A percentile compares a stretch with the other conserved stretches of the same genome.
These are phyloP conservation scores for Tachyglossus aculeatus DNA, from an alignment of 2,797 vertebrate genomes.

Conservation along the genomic window DNA sequence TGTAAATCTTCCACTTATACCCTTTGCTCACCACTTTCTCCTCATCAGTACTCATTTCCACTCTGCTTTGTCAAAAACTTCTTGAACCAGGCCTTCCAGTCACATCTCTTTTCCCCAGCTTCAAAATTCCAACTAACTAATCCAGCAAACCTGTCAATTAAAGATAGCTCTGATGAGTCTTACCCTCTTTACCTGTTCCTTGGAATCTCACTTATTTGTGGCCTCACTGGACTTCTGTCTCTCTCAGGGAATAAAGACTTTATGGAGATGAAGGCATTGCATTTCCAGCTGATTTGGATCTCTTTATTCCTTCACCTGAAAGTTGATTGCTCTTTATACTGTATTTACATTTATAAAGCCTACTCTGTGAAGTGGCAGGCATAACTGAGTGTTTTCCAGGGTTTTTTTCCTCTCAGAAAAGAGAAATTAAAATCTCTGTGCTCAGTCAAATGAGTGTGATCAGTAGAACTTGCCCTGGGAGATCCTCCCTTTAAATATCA, in stretches of 20 bases:
- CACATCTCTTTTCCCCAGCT: neutral
- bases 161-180: neutral
- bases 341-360: slow-evolving; percentile 49
- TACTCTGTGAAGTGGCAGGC: slow-evolving; percentile 33
- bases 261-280: neutral
- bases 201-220: neutral
- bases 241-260: neutral
- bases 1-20: too few relatives aligned
- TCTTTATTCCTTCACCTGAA: neutral
- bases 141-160: neutral
- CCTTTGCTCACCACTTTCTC: too few relatives aligned
- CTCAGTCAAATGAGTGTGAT: slow-evolving; percentile 16
- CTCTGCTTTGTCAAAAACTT: neutral
- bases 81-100: neutral
- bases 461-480: accelerated
- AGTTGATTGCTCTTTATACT: slow-evolving; percentile 17
- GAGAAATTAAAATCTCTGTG: slow-evolving; percentile 18
- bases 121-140: neutral
- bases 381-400: too few relatives aligned
- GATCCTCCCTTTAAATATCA: neutral
- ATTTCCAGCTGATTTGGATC: neutral
- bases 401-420: slow-evolving; percentile 15
- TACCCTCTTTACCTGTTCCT: neutral
- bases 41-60: neutral
- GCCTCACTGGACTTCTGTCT: neutral